These are phyloP conservation scores for Apamea sordens DNA, from an alignment of 2,888 invertebrate species.

Conservation along the genomic window DNA sequence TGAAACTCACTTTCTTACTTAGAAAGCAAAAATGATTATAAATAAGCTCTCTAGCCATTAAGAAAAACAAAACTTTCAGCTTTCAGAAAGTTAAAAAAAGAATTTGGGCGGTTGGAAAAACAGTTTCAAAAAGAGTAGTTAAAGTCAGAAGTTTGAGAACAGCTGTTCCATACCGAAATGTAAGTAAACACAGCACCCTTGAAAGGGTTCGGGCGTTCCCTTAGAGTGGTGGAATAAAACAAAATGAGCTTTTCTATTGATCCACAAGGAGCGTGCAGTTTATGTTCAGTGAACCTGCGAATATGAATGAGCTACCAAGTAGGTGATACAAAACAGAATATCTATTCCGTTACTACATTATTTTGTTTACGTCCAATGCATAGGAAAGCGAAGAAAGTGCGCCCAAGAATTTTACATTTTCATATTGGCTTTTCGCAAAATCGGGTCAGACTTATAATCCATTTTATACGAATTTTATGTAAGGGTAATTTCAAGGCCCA, in stretches of 20 bases:
- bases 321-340: constrained; percentile 44
- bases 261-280: constrained; percentile 80
- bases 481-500: constrained; percentile 51
- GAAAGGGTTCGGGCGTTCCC: constrained; percentile 84
- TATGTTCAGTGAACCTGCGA: constrained; percentile 77
- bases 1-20: constrained; percentile 22
- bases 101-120: constrained; percentile 47
- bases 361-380: constrained; percentile 26
- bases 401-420: constrained; percentile 13
- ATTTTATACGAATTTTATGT: constrained; percentile 40
- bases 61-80: constrained; percentile 45
- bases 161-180: constrained; percentile 73
- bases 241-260: constrained; percentile 86
- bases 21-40: constrained; percentile 43
- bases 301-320: constrained; percentile 72
- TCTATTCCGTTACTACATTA: constrained; percentile 35
- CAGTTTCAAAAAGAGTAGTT: constrained; percentile 55
- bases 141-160: constrained; percentile 57
- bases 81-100: constrained; percentile 48
- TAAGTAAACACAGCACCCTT: constrained; percentile 81
- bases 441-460: constrained; percentile 38
- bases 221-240: constrained; percentile 84
- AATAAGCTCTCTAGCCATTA: constrained; percentile 43
- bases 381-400: constrained; percentile 18
- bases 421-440: constrained; percentile 33